phyloP scores from a whole-genome alignment of 2,113 vertebrate genomes.

The Budorcas taxicolor region DNA sequence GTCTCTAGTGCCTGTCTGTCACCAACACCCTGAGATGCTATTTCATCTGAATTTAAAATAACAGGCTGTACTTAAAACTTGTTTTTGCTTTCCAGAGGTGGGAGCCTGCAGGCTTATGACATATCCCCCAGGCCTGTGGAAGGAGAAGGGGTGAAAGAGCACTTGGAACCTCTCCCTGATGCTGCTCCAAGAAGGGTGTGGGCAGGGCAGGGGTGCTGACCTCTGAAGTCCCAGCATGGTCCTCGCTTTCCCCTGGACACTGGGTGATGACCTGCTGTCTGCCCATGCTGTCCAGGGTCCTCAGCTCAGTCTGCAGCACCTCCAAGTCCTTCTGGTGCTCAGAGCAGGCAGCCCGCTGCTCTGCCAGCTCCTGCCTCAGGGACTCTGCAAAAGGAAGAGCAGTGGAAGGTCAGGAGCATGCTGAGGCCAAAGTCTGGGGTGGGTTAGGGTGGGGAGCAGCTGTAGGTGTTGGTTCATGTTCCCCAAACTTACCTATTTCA shows the following conservation, averaged over 20 bases:
- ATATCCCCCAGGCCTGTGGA: not conserved
- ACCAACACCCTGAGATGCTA: not conserved
- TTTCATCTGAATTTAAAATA: not conserved
- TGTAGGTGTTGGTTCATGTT: not conserved
- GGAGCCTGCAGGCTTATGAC: not conserved
- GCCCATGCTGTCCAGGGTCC: slow-evolving; percentile 82
- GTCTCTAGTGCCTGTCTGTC: not conserved
- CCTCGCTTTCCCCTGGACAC: not conserved
- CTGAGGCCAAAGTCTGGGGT: not conserved
- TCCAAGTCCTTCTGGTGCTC: slow-evolving; percentile 90
- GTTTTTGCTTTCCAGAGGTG: not conserved
- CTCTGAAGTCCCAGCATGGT: not conserved
- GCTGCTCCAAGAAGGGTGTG: not conserved
- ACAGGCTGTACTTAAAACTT: not conserved
- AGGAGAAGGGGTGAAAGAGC: rapidly evolving
- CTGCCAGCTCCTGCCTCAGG: slow-evolving; percentile 86
- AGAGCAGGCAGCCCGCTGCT: slow-evolving; percentile 86
- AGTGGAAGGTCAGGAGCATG: not conserved
- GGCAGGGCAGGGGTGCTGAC: not conserved
- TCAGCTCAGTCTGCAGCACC: slow-evolving; percentile 85
- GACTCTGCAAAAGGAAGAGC: slow-evolving; percentile 81
- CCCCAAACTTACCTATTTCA: not conserved
- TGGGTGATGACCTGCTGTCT: slow-evolving; percentile 80
- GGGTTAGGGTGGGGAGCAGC: not conserved
- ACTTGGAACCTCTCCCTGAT: too few species aligned